A percentile compares a stretch with the other conserved stretches of the same genome.
phyloP scores from a whole-genome alignment of 2,113 vertebrate genomes.

The Lontra canadensis region DNA sequence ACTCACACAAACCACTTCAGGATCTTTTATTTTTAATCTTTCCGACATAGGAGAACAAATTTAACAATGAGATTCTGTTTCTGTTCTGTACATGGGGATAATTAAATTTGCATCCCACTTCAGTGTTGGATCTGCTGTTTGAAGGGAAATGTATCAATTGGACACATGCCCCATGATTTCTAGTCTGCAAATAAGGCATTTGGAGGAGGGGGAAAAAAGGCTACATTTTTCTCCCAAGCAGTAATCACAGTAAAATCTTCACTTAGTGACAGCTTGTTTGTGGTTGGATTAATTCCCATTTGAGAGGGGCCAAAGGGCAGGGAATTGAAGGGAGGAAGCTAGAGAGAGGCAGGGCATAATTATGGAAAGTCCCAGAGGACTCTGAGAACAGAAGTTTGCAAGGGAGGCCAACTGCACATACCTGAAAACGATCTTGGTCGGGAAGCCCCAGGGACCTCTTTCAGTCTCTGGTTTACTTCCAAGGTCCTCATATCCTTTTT shows the following conservation, averaged over 20 bases:
- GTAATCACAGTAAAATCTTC: constrained; percentile 84
- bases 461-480: neutral
- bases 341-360: constrained; percentile 49
- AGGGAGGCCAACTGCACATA: neutral
- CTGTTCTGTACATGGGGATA: constrained; percentile 86
- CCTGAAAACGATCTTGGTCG: neutral
- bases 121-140: constrained; percentile 80
- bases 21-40: constrained; percentile 87
- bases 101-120: constrained; percentile 87
- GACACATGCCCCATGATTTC: constrained; percentile 82
- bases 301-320: constrained; percentile 63
- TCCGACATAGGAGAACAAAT: constrained; percentile 84
- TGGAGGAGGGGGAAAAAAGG: constrained; percentile 69
- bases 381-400: constrained; percentile 19
- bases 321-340: neutral
- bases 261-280: constrained; percentile 81
- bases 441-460: neutral
- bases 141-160: constrained; percentile 86
- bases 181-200: constrained; percentile 84
- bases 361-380: constrained; percentile 66
- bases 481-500: neutral
- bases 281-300: constrained; percentile 80
- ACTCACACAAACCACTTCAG: constrained; percentile 84
- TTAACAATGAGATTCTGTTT: constrained; percentile 87
- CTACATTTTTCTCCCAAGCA: constrained; percentile 80